Base-by-base conservation (phyloP, 2,888 invertebrate species). In the Cancer borealis region DNA sequence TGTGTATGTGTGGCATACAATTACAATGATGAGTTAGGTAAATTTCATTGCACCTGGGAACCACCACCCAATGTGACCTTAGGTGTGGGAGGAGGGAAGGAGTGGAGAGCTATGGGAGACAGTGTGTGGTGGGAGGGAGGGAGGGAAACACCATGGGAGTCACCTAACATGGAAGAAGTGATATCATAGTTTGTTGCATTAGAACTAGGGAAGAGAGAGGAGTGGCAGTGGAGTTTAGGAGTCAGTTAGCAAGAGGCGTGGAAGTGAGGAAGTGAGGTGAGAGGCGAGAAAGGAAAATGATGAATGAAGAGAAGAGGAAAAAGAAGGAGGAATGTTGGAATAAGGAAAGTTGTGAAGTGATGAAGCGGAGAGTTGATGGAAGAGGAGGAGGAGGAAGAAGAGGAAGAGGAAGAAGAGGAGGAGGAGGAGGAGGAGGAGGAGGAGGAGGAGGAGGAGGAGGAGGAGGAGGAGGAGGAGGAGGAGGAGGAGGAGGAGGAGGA, bases 1-100 rank as follows among this genome's bases (percentile, higher is more conserved):
- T 66, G 66, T 66, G 49, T 89, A 49, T 89, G 89, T 89, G 89
- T 26, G 49, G 17, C n/a, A 26, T 26, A 47, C 46, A 17, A n/a
- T 88, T 46, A 88, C 21, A 46, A 47, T 26, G 49, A 30, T 79
- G 79, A 26, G 30, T 26, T 14, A 30, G 30, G 79, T 79, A 26
- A 79, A 79, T 79, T 26, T 79, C 79, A 30, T 30, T 30, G 26
- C 79, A 79, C 79, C 30, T 79, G 79, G 30, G 8, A 79, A 30
- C 79, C 79, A 26, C 30, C 30, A 79, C 79, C 79, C 26, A 79
- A 66, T 66, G n/a, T 12, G 21, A 66, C 17, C 0, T 12, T 45
- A 17, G 30, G 39, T 17, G 12, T 66, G 66, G 66, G 66, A 66
- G 66, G 66, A 66, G 21, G 66, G 17, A 66, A 66, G 66, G 17